These are phyloP conservation scores for Cremastobaeus sp. DNA, from an alignment of 2,888 invertebrate species.

Conservation along the genomic window DNA sequence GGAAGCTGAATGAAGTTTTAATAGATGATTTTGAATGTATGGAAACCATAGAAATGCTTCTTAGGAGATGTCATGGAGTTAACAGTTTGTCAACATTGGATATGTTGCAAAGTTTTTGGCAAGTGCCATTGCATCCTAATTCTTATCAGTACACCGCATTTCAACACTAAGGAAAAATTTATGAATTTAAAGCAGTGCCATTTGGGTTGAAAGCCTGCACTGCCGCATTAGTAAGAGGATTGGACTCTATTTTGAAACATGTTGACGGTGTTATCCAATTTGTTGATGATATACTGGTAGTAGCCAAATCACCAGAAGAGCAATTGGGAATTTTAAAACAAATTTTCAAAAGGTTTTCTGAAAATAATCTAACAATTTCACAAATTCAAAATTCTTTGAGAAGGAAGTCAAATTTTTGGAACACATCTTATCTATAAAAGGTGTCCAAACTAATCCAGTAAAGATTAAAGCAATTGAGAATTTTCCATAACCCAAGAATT, in stretches of 20 bases:
- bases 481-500: constrained; percentile 19
- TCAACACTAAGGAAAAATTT: not conserved
- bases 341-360: not conserved
- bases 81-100: constrained; percentile 6
- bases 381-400: constrained; percentile 76
- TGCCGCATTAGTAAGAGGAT: not conserved
- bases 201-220: constrained; percentile 5
- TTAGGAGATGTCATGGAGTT: no score
- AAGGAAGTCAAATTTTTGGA: constrained; percentile 1
- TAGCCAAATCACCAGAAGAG: not conserved
- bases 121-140: constrained; percentile 7
- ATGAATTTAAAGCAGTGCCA: constrained; percentile 17
- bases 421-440: constrained; percentile 6
- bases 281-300: constrained; percentile 1
- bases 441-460: constrained; percentile 30
- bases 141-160: constrained; percentile 11
- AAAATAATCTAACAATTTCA: constrained; percentile 19
- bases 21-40: no score
- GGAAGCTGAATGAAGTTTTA: no score
- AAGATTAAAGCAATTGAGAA: constrained; percentile 29
- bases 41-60: constrained; percentile 4
- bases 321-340: not conserved
- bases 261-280: not conserved
- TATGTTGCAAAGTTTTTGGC: constrained; percentile 10
- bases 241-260: not conserved